These are phyloP conservation scores for Corythaixoides concolor DNA, from an alignment of 2,113 vertebrate species.

Conservation along the genomic window DNA sequence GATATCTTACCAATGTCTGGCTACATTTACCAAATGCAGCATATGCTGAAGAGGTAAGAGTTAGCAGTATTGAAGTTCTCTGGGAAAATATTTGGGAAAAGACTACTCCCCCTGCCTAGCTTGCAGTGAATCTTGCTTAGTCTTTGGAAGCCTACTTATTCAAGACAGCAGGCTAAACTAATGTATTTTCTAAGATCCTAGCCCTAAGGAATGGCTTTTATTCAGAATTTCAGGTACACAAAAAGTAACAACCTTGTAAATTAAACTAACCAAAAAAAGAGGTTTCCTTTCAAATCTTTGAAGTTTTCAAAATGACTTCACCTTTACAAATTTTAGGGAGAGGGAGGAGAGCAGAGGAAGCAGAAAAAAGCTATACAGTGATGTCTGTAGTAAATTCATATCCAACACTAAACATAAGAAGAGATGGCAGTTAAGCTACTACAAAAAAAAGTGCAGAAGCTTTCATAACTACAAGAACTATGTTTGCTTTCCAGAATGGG, in stretches of 20 bases:
- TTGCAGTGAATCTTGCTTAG: neutral
- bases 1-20: neutral
- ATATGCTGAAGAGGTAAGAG: neutral
- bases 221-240: conserved; percentile 1
- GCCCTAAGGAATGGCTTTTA: neutral
- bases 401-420: neutral
- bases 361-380: neutral
- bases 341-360: neutral
- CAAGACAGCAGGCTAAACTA: conserved; percentile 23
- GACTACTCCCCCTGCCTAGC: neutral
- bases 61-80: neutral
- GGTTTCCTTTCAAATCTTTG: conserved; percentile 14
- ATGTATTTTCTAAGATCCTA: neutral
- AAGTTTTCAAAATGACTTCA: neutral
- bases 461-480: conserved; percentile 41
- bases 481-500: conserved; percentile 31
- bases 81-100: neutral
- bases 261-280: conserved; percentile 17
- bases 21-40: neutral
- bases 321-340: neutral
- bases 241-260: conserved; percentile 1
- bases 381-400: conserved; percentile 30
- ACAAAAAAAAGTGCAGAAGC: neutral
- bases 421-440: neutral
- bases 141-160: neutral